Evolutionary conservation across 2,888 invertebrate genomes (phyloP), one percentile per base, ranked within the genome.

Genomic region (Cordilura impudica): DNA sequence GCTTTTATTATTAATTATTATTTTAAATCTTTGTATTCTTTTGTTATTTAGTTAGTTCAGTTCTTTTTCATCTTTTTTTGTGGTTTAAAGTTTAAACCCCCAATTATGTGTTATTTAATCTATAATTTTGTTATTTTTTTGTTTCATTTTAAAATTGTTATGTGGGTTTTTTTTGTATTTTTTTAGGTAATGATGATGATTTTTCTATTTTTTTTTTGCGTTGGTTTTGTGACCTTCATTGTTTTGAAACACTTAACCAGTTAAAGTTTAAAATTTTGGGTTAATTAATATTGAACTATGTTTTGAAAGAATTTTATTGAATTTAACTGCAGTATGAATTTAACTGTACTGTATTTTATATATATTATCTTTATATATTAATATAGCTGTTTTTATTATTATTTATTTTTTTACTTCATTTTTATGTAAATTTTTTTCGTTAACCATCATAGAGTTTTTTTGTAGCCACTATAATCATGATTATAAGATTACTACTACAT

Each of bases 211-310:
- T 29, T 21, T 58, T 7, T 16, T 74, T 70, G 79, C 79, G 79
- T 79, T 75, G 75, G 75, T 63, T 79, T 63, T 61, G 51, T 58
- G 71, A 79, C 71, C 79, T 79, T 75, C 75, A 51, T 47, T 63
- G 75, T 56, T 63, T 73, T 70, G 53, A 67, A 71, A 67, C 51
- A 70, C 23, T 71, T 51, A 74, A 61, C 47, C 16, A 35, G 12
- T 63, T 73, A 43, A 67, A 65, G 51, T n/a, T 67, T 45, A 56
- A 2, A 39, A 19, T 49, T 18, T 31, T 31, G 18, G 29, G 43
- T 5, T 5, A 66, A 18, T 23, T 12, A 26, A 16, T 45, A 39
- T 66, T 45, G 35, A 61, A 43, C 53, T 56, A 18, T 31, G n/a
- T 69, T 47, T 56, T 54, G 2, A 56, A 56, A 14, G 12, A 35